Evolutionary conservation across 2,113 vertebrate genomes (phyloP), one percentile per base, ranked within the genome.

Genomic region (Promerops cafer): DNA sequence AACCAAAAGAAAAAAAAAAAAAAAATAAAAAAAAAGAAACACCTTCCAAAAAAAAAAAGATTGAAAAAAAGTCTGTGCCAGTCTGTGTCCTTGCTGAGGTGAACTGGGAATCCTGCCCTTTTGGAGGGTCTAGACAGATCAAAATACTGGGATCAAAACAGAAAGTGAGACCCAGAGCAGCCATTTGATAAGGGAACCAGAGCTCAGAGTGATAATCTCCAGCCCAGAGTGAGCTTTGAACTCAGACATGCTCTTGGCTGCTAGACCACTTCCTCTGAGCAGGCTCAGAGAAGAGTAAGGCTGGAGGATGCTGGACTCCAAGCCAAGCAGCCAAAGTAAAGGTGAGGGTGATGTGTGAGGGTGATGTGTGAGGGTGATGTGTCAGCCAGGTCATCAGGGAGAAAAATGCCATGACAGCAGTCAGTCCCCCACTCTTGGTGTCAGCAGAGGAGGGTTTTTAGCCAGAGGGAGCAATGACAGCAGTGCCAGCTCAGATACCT

Each of bases 341-440:
- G n/a, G 8, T 3, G 30, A 9, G 7, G 0, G 1, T 53, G 42
- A 68, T 42, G 33, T 10, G 57, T 53, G 37, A 49, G 7, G 0
- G 1, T 53, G 42, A 68, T 42, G 33, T 10, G 57, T 53, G 37
- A 49, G 7, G n/a, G n/a, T n/a, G n/a, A n/a, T n/a, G 4, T 9
- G 60, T 52, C 40, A 91, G 22, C 74, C 16, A 63, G 42, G 31
- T 3, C 52, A 21, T 8, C 16, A 42, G 22, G 56, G 35, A 45
- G 20, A 45, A 72, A 49, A 56, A 10, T 5, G 24, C 39, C 52
- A 37, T 33, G n/a, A 13, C 40, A 63, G 31, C 63, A 64, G 14
- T 11, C 44, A 8, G 28, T 63, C 19, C 8, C 57, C 66, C 26
- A 9, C 33, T 37, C 54, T 3, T 4, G 31, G 9, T 19, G 61